A percentile compares a stretch with the other conserved stretches of the same genome.
Evolutionary conservation across 2,888 invertebrate species (phyloP).

Genomic region (Hetaerina titia): DNA sequence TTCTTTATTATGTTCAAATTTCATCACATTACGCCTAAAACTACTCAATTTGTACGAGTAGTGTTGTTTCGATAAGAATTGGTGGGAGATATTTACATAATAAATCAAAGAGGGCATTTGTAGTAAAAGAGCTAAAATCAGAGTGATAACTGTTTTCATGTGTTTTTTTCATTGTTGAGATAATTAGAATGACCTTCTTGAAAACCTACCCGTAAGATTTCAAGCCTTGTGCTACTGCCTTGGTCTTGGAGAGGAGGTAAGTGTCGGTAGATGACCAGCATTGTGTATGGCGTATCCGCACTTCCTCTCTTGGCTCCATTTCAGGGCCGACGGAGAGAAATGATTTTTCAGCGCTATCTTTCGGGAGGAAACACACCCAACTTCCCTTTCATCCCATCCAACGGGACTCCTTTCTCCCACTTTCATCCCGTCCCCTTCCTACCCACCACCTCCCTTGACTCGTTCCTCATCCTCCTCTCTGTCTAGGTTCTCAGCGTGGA

Average conservation of each 20-base stretch:
- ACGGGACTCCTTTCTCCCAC: no score
- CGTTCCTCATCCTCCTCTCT: background rate
- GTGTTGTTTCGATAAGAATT: no score
- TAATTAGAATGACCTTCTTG: no score
- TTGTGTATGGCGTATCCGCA: conserved; percentile 22
- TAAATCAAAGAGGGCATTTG: no score
- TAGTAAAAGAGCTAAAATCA: no score
- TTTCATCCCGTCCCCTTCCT: background rate
- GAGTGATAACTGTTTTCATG: no score
- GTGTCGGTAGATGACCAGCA: background rate
- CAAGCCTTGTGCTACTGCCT: background rate
- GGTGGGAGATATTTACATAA: no score
- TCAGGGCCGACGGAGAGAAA: conserved; percentile 24
- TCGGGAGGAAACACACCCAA: background rate
- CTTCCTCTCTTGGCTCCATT: conserved; percentile 52
- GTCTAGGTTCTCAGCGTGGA: background rate
- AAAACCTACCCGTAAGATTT: background rate
- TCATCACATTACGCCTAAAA: no score
- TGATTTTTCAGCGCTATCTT: conserved; percentile 2
- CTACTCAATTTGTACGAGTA: no score
- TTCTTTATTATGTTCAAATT: no score
- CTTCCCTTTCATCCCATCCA: background rate
- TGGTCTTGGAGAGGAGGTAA: background rate
- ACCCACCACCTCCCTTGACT: background rate
- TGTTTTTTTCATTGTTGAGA: no score